Base-by-base conservation (phyloP, 2,888 invertebrate species). In the Flabesymbios commensalis region DNA sequence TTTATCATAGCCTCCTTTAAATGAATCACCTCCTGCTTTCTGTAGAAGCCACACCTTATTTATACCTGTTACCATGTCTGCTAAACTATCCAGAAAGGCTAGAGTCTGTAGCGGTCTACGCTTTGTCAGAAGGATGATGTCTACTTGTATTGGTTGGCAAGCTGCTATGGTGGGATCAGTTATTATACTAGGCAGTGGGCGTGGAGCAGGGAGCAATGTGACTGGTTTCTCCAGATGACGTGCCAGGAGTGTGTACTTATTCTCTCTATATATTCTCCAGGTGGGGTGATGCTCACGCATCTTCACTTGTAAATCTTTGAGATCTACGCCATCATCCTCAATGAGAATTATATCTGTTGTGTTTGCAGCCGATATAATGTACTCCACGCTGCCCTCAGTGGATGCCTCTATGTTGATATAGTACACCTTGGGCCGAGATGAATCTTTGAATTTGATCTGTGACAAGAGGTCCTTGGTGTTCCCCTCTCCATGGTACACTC, bases 51-150 rank as follows among this genome's bases (percentile, higher is more conserved):
- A 59, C 32, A 63, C 49, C 24, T 45, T 63, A 42, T 55, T 19
- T 17, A 59, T 10, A 22, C 55, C 55, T 2, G 47, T 63, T 14
- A 55, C 63, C 22, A 17, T 24, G 19, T 19, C 19, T 7, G 29
- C 26, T 36, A 62, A 33, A 39, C 57, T 58, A 2, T 62, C 57
- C 14, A 62, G 32, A 48, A 62, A 62, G 10, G 62, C 62, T 17
- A 53, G 51, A 17, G 62, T 58, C 48, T 62, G 62, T n/a, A 57
- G 43, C 3, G 62, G 62, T 26, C 58, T 43, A 48, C 58, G 57
- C 31, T 53, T 51, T 7, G 57, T 62, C 49, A 62, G 49, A 36
- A 62, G 31, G 31, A 62, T 53, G 22, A 62, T 31, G 41, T 62
- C 62, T 32, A 22, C 48, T 19, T 33, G 24, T 10, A 24, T 33